A percentile compares a stretch with the other conserved stretches of the same genome.
These are phyloP conservation scores for Frankliniella intonsa DNA, from an alignment of 2,888 invertebrate genomes.

Conservation along the genomic window DNA sequence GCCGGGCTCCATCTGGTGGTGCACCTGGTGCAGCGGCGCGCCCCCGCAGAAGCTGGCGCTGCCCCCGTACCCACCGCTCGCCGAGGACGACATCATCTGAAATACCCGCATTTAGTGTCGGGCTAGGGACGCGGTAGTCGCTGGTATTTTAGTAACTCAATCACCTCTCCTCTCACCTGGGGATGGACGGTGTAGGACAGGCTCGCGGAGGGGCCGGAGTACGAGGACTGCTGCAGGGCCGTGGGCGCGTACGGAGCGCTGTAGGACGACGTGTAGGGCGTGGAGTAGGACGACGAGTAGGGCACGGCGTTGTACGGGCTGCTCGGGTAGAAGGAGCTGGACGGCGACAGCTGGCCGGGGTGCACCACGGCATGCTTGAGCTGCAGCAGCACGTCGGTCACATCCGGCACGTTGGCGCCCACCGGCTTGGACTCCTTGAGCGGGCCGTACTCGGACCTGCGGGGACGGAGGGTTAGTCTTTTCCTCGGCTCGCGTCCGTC, in stretches of 20 bases:
- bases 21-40: slow-evolving; percentile 29
- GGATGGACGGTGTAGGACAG: slow-evolving; percentile 53
- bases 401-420: slow-evolving; percentile 62
- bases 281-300: slow-evolving; percentile 51
- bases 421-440: slow-evolving; percentile 47
- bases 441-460: slow-evolving; percentile 43
- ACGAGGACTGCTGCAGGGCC: slow-evolving; percentile 49
- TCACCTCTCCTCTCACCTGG: slow-evolving; percentile 41
- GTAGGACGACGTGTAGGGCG: slow-evolving; percentile 37
- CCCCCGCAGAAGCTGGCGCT: slow-evolving; percentile 9
- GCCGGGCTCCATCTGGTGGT: slow-evolving; percentile 30
- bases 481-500: not conserved
- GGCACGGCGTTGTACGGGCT: slow-evolving; percentile 46
- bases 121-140: no score
- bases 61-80: slow-evolving; percentile 35
- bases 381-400: slow-evolving; percentile 83
- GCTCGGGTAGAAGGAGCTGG: slow-evolving; percentile 33
- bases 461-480: not conserved
- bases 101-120: no score
- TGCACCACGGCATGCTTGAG: slow-evolving; percentile 84
- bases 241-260: slow-evolving; percentile 44
- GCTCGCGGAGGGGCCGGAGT: slow-evolving; percentile 50
- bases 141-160: no score
- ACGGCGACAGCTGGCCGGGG: slow-evolving; percentile 55
- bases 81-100: slow-evolving; percentile 54